Conservation (phyloP, 2,797 vertebrate genomes). For the Pelobates cultripes region DNA sequence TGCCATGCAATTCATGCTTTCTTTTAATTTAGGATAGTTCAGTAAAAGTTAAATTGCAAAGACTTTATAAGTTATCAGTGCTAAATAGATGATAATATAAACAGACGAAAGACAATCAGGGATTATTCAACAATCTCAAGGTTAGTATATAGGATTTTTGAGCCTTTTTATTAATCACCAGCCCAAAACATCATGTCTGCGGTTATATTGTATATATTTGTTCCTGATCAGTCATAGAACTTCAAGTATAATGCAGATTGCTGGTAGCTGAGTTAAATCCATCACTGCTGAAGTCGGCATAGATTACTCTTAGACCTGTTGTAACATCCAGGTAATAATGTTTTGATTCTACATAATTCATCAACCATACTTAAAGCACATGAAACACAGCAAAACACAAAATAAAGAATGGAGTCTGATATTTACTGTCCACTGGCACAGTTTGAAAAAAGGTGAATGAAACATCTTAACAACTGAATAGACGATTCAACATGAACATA, state of each 20-base stretch:
- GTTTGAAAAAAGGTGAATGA: slow-evolving; percentile 72
- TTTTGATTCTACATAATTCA: slow-evolving; percentile 30
- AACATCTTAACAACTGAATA: slow-evolving; percentile 60
- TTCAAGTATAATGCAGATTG: slow-evolving; percentile 5
- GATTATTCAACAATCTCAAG: slow-evolving; percentile 69
- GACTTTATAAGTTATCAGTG: slow-evolving; percentile 60
- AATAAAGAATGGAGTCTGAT: slow-evolving; percentile 50
- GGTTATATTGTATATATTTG: slow-evolving; percentile 15
- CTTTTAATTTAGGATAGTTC: slow-evolving; percentile 60
- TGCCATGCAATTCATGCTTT: slow-evolving; percentile 77
- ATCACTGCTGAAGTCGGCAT: slow-evolving; percentile 59
- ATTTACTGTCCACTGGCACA: slow-evolving; percentile 62
- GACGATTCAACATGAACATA: slow-evolving; percentile 59
- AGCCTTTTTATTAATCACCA: slow-evolving; percentile 61
- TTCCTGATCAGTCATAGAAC: neutral
- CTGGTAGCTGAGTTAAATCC: neutral
- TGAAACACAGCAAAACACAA: slow-evolving; percentile 52
- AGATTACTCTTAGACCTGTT: slow-evolving; percentile 47
- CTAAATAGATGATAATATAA: slow-evolving; percentile 43
- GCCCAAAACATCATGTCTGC: slow-evolving; percentile 63
- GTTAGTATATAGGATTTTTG: slow-evolving; percentile 57
- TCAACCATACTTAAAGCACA: slow-evolving; percentile 55
- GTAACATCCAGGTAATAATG: slow-evolving; percentile 57
- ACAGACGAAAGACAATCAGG: slow-evolving; percentile 56
- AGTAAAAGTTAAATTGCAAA: slow-evolving; percentile 61